A percentile compares a stretch with the other conserved stretches of the same genome.
Conservation (phyloP, 2,888 invertebrate genomes). For the Troides aeacus region DNA sequence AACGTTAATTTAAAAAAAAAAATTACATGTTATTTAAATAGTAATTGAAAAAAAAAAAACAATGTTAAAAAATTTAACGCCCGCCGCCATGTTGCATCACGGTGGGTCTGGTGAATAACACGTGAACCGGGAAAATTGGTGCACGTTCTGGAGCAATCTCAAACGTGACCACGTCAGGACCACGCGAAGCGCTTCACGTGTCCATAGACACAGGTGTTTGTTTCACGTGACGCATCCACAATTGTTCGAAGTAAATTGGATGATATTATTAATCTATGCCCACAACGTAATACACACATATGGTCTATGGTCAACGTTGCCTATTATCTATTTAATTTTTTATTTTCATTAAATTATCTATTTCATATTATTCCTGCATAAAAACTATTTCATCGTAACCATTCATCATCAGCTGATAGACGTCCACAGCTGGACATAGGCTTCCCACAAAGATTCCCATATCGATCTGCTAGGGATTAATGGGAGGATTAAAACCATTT, state of each 20-base stretch:
- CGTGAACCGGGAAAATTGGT: conserved; percentile 15
- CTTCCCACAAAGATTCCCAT: no score
- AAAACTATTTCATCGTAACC: no score
- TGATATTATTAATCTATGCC: conserved; percentile 2
- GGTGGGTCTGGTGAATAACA: background rate
- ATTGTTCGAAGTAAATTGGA: background rate
- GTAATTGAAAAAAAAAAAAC: no score
- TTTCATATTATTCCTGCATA: no score
- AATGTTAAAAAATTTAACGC: no score
- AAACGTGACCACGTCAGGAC: conserved; percentile 18
- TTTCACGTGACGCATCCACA: conserved; percentile 19
- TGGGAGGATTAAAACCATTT: no score
- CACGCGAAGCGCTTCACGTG: conserved; percentile 16
- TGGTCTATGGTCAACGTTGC: background rate
- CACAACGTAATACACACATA: background rate
- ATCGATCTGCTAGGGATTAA: no score
- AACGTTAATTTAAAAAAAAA: no score
- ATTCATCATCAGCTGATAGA: no score
- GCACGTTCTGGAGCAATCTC: conserved; percentile 1
- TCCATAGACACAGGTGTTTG: conserved; percentile 5
- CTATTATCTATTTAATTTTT: no score
- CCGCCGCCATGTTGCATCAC: background rate
- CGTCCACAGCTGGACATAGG: no score
- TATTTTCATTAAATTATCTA: background rate
- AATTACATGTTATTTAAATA: no score